Base-by-base conservation (phyloP, 2,113 vertebrate species). In the Cynoglossus semilaevis region DNA sequence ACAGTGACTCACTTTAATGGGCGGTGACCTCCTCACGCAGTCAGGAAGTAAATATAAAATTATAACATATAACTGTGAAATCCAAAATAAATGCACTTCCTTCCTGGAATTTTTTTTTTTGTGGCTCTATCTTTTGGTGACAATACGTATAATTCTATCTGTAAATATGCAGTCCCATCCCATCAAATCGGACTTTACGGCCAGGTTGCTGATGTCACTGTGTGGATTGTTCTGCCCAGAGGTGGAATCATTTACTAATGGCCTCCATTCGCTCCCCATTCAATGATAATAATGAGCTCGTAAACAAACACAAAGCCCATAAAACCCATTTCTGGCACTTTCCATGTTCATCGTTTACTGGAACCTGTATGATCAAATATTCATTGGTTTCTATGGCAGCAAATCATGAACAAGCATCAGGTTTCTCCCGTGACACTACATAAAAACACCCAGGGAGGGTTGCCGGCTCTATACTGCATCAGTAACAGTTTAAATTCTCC, bases 351-450 rank as follows among this genome's bases (percentile, higher is more conserved):
- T 52, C 57, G 29, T 79, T 79, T 73, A 81, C 60, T 73, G 68
- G 41, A 79, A 83, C 56, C 47, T 9, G 16, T 29, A 37, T 55
- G 35, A 81, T 86, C 37, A 85, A 84, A 81, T 81, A 82, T 85
- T 77, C 54, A 85, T 69, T 8, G 29, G 52, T 77, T 82, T 74
- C 59, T 66, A 54, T 68, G 62, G 74, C 14, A 64, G 66, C 45
- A 47, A 58, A 70, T 67, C 34, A 64, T 14, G 6, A 62, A 8
- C 19, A 49, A 16, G 61, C 49, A 72, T 72, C 69, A 19, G 0
- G 58, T 58, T 70, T 51, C 63, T 57, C 38, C 5, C 36, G 57
- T 36, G 1, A 36, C 54, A 51, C 50, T 41, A 29, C 3, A 34
- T 49, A n/a, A 35, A n/a, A 3, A 36, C 66, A 41, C 0, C 35